Evolutionary conservation across 2,797 vertebrate genomes (phyloP), one percentile per base, ranked within the genome.

Genomic region (Sebastolobus altivelis): DNA sequence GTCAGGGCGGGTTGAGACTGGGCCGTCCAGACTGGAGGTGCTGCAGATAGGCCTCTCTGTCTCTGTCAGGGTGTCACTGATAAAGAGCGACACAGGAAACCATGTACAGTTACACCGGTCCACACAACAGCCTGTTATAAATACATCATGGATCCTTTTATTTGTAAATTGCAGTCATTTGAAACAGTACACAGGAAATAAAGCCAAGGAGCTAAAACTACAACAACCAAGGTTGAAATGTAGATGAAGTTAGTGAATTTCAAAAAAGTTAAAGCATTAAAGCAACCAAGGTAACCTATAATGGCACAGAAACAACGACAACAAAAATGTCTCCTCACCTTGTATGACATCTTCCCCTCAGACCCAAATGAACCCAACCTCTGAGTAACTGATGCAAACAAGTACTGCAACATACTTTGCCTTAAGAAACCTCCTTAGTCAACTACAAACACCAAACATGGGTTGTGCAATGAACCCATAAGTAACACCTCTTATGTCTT

Each of bases 51-150:
- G 66, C 52, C 69, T 72, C 66, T 65, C 20, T 29, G 3, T 16
- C 65, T 77, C 63, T 66, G 65, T 72, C 79, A 79, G 77, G 80
- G 63, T 79, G 84, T 75, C 77, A 75, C 77, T 77, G 80, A 89
- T 82, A 85, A 76, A 87, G 10, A 74, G 8, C 14, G 69, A 75
- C 67, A 83, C 13, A 62, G 49, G 74, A 89, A 83, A 74, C 72
- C 20, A 37, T 9, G 72, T 54, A 13, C 52, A 75, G 65, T 56
- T 49, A 31, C 52, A 73, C 22, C 38, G 16, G 18, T 40, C 18
- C 62, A 37, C 8, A 43, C 25, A 20, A 11, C 14, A 69, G 31
- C 18, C 2, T 31, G 61, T 49, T 13, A 8, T 33, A 77, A 71
- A 62, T 7, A 27, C 29, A 25, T 5, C 43, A 37, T 29, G 33